phyloP scores from a whole-genome alignment of 37 sponge, comb jelly and placozoan species.

The Eunapius fragilis region DNA sequence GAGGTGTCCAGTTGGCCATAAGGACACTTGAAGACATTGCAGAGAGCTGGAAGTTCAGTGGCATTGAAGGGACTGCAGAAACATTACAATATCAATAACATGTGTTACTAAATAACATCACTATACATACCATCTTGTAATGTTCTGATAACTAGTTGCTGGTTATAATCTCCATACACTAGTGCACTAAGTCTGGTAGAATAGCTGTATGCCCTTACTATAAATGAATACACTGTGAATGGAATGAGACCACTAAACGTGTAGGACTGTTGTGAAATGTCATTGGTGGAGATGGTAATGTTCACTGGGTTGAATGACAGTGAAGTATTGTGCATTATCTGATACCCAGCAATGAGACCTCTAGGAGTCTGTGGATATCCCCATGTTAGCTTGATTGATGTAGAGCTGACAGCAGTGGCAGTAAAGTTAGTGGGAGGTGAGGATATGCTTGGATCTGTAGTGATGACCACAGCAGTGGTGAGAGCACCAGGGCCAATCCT shows the following conservation, averaged over 20 bases:
- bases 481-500: constrained; percentile 35
- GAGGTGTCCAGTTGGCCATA: not conserved
- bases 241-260: no score
- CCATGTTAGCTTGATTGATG: no score
- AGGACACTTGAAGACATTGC: not conserved
- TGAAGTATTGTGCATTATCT: constrained; percentile 2
- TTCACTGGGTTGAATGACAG: not conserved
- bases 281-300: constrained; percentile 15
- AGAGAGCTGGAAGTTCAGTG: not conserved
- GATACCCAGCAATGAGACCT: constrained; percentile 46
- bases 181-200: no score
- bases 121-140: no score
- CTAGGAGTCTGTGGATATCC: constrained; percentile 45
- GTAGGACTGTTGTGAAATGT: constrained; percentile 13
- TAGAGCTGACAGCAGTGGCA: no score
- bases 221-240: no score
- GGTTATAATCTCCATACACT: no score
- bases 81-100: not conserved
- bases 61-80: not conserved
- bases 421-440: no score
- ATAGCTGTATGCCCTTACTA: no score
- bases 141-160: no score
- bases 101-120: not conserved
- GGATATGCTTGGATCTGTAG: no score
- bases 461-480: not conserved